phyloP scores from a whole-genome alignment of 2,797 vertebrate genomes.

The Characodon lateralis region DNA sequence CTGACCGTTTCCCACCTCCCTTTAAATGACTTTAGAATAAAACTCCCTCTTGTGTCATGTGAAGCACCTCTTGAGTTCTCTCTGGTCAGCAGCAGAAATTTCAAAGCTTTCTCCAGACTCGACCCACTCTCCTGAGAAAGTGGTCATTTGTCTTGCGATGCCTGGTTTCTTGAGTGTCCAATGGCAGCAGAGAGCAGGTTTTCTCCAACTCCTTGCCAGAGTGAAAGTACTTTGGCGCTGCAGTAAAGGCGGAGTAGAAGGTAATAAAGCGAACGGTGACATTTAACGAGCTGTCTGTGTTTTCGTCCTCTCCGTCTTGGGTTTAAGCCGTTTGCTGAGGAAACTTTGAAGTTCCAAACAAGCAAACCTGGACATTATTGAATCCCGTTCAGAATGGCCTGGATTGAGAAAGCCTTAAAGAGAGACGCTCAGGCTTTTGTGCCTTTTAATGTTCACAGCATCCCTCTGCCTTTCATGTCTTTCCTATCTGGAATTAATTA shows the following conservation, averaged over 20 bases:
- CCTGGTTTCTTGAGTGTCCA: conserved; percentile 10
- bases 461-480: conserved; percentile 75
- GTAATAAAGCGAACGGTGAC: conserved; percentile 63
- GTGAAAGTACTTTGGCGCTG: conserved; percentile 30
- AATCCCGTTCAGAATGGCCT: conserved; percentile 69
- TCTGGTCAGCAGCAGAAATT: conserved; percentile 20
- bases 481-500: conserved; percentile 81
- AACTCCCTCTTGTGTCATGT: conserved; percentile 1
- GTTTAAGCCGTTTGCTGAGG: conserved; percentile 70
- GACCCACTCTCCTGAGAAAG: conserved; percentile 1
- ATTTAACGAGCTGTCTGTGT: conserved; percentile 72
- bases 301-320: conserved; percentile 47
- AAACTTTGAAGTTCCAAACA: conserved; percentile 78
- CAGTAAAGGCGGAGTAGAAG: conserved; percentile 29
- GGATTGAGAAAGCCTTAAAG: conserved; percentile 76
- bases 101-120: conserved; percentile 22
- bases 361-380: conserved; percentile 75
- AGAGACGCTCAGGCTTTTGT: conserved; percentile 66
- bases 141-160: conserved; percentile 38
- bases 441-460: conserved; percentile 79
- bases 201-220: conserved; percentile 15
- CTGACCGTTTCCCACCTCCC: background rate
- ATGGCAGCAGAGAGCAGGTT: conserved; percentile 4
- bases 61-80: conserved; percentile 43
- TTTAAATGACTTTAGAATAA: background rate